A percentile compares a stretch with the other conserved stretches of the same genome.
These are phyloP conservation scores for Fabriciana adippe DNA, from an alignment of 2,888 invertebrate genomes.

Conservation along the genomic window DNA sequence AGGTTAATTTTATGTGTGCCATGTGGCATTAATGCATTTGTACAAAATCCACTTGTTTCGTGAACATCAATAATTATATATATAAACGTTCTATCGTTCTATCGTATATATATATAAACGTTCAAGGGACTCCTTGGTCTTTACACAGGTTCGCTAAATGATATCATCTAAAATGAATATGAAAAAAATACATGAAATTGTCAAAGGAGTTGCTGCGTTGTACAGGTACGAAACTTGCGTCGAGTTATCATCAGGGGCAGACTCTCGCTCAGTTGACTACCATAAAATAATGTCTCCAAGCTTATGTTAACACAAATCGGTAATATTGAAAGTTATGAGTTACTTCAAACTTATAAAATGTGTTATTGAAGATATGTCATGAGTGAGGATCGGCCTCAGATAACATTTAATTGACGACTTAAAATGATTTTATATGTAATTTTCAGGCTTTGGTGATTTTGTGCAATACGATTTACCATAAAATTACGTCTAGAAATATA, in stretches of 20 bases:
- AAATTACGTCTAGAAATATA: constrained; percentile 63
- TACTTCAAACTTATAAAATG: not conserved
- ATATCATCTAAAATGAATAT: constrained; percentile 58
- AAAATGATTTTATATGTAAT: constrained; percentile 17
- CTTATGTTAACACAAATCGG: not conserved
- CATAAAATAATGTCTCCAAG: not conserved
- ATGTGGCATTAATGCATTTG: constrained; percentile 63
- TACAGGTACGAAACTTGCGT: constrained; percentile 24
- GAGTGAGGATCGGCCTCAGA: constrained; percentile 9
- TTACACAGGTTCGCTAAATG: constrained; percentile 64
- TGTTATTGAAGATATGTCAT: not conserved
- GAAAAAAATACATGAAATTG: constrained; percentile 12
- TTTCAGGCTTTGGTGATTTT: constrained; percentile 51
- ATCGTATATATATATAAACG: too few species aligned
- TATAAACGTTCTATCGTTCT: constrained; percentile 46
- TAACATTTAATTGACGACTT: constrained; percentile 8
- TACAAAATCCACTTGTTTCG: constrained; percentile 41
- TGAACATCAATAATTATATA: constrained; percentile 25
- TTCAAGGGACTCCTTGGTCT: constrained; percentile 5
- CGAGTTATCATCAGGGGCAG: not conserved
- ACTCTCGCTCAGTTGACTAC: not conserved
- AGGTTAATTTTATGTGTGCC: constrained; percentile 79
- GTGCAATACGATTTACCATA: constrained; percentile 69
- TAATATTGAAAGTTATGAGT: not conserved
- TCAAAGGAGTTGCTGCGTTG: constrained; percentile 12